These are phyloP conservation scores for Ricordea florida DNA, from an alignment of 92 coral and sea anemone genomes.

Conservation along the genomic window DNA sequence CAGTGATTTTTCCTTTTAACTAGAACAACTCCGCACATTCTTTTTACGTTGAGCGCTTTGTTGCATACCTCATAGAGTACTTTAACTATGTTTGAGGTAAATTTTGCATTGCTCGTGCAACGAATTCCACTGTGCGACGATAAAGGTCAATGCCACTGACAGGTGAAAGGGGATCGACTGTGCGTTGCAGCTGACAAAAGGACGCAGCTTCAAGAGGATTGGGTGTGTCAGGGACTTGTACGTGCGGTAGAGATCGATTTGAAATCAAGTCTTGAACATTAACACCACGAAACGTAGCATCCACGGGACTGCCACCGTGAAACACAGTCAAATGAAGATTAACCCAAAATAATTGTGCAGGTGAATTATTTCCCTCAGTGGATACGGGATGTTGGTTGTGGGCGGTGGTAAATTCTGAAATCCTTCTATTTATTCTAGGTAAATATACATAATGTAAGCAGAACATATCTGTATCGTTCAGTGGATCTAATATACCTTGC, in stretches of 20 bases:
- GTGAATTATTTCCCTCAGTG: slow-evolving; percentile 47
- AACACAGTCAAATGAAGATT: slow-evolving; percentile 30
- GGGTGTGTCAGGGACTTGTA: slow-evolving; percentile 51
- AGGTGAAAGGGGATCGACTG: slow-evolving; percentile 41
- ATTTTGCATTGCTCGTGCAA: slow-evolving; percentile 32
- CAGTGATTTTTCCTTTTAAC: too few relatives aligned
- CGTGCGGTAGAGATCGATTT: slow-evolving; percentile 47
- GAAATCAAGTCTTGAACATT: slow-evolving; percentile 27
- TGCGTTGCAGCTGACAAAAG: slow-evolving; percentile 28
- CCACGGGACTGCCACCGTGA: not conserved
- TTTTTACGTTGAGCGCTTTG: too few relatives aligned
- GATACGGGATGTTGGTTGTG: slow-evolving; percentile 41
- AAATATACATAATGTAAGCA: not conserved
- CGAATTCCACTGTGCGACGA: slow-evolving; percentile 27
- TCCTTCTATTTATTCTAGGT: not conserved
- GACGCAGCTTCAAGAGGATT: slow-evolving; percentile 27
- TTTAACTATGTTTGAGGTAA: too few relatives aligned
- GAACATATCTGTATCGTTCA: not conserved
- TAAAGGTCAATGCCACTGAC: slow-evolving; percentile 39
- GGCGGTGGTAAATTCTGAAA: not conserved
- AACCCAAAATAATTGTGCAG: slow-evolving; percentile 50
- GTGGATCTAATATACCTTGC: too few relatives aligned
- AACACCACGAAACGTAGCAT: slow-evolving; percentile 3
- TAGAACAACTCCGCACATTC: too few relatives aligned
- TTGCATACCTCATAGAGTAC: too few relatives aligned